Conservation (phyloP, 2,113 vertebrate genomes). For the Ptilorrhoa leucosticta region DNA sequence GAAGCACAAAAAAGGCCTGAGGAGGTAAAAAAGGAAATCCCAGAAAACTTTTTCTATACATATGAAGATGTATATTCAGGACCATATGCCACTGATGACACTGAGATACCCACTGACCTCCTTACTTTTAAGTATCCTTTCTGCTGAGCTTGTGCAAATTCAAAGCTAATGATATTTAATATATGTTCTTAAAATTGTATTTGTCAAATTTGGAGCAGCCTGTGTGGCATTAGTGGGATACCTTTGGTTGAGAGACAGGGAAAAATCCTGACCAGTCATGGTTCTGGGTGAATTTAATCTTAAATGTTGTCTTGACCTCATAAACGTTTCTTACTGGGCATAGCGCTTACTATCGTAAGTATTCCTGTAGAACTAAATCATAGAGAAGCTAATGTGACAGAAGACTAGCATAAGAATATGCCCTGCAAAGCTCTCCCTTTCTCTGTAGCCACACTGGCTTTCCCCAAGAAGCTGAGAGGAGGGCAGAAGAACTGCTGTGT, state of each 20-base stretch:
- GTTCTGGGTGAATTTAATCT: background rate
- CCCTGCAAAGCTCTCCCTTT: background rate
- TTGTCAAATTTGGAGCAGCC: background rate
- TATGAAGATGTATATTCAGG: slow-evolving; percentile 75
- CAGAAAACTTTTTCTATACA: slow-evolving; percentile 74
- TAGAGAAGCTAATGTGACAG: background rate
- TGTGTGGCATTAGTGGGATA: background rate
- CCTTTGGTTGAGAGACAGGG: background rate
- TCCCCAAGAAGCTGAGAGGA: background rate
- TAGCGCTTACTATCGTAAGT: background rate
- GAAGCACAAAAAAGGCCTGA: background rate
- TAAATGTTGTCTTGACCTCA: background rate
- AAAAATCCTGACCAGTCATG: background rate
- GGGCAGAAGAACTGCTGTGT: background rate
- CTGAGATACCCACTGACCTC: slow-evolving; percentile 77
- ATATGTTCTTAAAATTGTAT: background rate
- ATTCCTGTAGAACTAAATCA: background rate
- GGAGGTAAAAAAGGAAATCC: slow-evolving; percentile 54
- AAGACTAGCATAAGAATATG: background rate
- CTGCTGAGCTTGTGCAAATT: background rate
- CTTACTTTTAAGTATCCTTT: slow-evolving; percentile 87
- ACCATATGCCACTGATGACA: slow-evolving; percentile 73
- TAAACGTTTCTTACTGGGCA: background rate
- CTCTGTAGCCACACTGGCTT: background rate
- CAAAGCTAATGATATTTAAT: background rate